Conservation (phyloP, 2,797 vertebrate species). For the Xerus rutilus region DNA sequence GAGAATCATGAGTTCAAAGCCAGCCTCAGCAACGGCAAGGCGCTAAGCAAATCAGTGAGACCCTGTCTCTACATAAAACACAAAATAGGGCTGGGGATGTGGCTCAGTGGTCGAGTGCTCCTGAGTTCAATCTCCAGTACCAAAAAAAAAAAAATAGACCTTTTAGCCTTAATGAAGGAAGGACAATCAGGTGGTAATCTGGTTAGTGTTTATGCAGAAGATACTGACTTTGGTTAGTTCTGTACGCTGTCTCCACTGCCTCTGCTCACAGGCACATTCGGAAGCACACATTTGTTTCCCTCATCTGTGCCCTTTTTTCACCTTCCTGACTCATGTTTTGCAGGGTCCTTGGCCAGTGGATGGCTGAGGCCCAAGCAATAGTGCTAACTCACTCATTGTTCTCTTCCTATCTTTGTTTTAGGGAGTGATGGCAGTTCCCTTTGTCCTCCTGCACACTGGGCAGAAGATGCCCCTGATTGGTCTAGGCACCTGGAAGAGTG, state of each 20-base stretch:
- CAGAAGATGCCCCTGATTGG: constrained; percentile 97
- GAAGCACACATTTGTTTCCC: neutral
- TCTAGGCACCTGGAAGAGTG: constrained; percentile 98
- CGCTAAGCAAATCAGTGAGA: too few species aligned
- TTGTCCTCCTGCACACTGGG: constrained; percentile 92
- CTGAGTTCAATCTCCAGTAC: too few species aligned
- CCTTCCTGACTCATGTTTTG: neutral
- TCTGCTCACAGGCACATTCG: neutral
- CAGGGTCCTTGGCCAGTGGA: neutral
- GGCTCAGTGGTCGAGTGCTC: too few species aligned
- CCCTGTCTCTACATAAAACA: too few species aligned
- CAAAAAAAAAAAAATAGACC: neutral
- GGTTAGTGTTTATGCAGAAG: constrained; percentile 35
- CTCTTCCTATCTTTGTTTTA: constrained; percentile 77
- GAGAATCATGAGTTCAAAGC: too few species aligned
- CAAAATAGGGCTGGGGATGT: too few species aligned
- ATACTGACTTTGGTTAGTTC: constrained; percentile 41
- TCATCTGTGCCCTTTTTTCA: neutral
- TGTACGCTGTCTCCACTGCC: neutral
- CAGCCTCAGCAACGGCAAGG: too few species aligned
- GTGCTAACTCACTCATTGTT: neutral
- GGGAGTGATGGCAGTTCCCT: constrained; percentile 90
- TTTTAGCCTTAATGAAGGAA: neutral
- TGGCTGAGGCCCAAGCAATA: neutral
- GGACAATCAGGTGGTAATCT: neutral